A percentile compares a stretch with the other conserved stretches of the same genome.
Conservation (phyloP, 1,140 invertebrate species). For the Musca vetustissima region DNA sequence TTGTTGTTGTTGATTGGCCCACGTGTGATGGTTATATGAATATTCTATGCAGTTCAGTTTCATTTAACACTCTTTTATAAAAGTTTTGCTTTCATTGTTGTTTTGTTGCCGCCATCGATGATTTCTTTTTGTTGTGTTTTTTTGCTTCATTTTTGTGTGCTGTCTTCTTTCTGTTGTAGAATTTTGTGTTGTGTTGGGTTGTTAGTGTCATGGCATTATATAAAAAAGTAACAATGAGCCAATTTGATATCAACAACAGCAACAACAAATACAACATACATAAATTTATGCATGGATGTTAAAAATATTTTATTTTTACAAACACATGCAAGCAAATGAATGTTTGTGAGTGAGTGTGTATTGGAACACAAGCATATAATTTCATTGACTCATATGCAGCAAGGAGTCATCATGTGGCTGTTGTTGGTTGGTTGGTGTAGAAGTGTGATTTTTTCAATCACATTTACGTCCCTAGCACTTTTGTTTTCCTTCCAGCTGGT, state of each 20-base stretch:
- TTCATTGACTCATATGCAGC: too few relatives aligned
- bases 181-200: not conserved
- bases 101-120: not conserved
- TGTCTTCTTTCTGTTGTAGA: not conserved
- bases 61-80: constrained; percentile 7
- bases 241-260: constrained; percentile 17
- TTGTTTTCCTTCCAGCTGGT: too few relatives aligned
- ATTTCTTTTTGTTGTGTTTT: not conserved
- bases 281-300: constrained; percentile 19
- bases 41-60: constrained; percentile 7
- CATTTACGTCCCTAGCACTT: too few relatives aligned
- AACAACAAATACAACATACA: constrained; percentile 14
- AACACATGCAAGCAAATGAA: too few relatives aligned
- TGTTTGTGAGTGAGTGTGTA: too few relatives aligned
- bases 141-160: not conserved
- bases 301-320: constrained; percentile 17
- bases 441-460: too few relatives aligned
- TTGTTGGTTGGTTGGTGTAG: too few relatives aligned
- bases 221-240: constrained; percentile 20
- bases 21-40: not conserved
- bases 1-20: not conserved
- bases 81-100: constrained; percentile 3
- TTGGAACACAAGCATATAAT: too few relatives aligned
- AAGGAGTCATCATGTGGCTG: too few relatives aligned
- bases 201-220: constrained; percentile 8